Evolutionary conservation across 1,140 invertebrate species (phyloP), one percentile per base, ranked within the genome.

Genomic region (Bombus consobrinus): DNA sequence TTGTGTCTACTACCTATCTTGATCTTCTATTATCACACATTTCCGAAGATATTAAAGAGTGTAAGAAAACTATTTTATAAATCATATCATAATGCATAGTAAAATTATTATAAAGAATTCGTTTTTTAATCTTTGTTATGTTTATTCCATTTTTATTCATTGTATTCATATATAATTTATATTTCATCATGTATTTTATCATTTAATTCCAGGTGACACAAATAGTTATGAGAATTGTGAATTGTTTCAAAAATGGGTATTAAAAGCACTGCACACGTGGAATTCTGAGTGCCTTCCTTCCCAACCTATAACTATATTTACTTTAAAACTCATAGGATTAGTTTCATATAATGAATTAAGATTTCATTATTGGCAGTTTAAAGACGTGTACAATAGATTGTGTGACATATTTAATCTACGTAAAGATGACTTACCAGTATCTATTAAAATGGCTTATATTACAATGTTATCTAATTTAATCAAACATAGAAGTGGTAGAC

Each of bases 401-500:
- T 93, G 93, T 22, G 73, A 76, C 80, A 86, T 93, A 32, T 94
- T 94, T 81, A 91, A 95, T 76, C 87, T 95, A 39, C 81, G 88
- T 41, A 86, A 91, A 68, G 80, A 93, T 39, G 83, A 94, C 75
- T 93, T 94, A 43, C 83, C 94, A 72, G 96, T 96, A 0, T 96
- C 96, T 2, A 92, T 96, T n/a, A 97, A 97, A 91, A 94, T 96
- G 68, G 96, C 95, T n/a, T 96, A 96, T 47, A 95, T 96, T n/a
- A 95, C 94, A 32, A 94, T 97, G 83, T 93, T 97, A 43, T 93
- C 92, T 28, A 93, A 96, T 25, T 94, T 96, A 43, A 93, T 96
- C 53, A 89, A 91, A 13, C 96, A 97, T 88, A 91, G 93, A 86
- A 94, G 95, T 86, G 97, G 96, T 6, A 86, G 96, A 53, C 90